Conservation (phyloP, 30 jellyfish, hydroid and myxozoan species). For the Turritopsis rubra region DNA sequence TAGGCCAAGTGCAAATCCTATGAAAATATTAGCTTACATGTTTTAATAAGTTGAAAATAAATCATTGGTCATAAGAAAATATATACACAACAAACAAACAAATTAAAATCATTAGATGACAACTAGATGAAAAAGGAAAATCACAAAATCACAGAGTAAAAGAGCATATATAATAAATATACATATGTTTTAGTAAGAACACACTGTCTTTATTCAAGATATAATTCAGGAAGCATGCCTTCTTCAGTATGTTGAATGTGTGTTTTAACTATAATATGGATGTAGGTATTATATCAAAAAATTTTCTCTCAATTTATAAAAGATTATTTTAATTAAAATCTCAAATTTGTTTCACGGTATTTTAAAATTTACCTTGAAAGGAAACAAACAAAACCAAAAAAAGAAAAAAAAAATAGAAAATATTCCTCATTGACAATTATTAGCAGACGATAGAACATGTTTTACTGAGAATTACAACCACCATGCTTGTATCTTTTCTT, state of each 20-base stretch:
- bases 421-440: too few species aligned
- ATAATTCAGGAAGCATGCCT: background rate
- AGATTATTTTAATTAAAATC: background rate
- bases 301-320: background rate
- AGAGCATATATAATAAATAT: too few species aligned
- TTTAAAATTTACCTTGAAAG: background rate
- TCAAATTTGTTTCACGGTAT: background rate
- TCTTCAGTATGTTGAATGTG: background rate
- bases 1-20: background rate
- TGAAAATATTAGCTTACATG: too few species aligned
- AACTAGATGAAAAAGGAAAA: background rate
- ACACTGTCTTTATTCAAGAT: background rate
- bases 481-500: too few species aligned
- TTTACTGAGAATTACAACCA: too few species aligned
- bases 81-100: background rate
- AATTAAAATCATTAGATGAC: background rate
- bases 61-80: too few species aligned
- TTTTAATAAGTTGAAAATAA: too few species aligned
- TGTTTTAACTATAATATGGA: background rate
- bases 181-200: background rate
- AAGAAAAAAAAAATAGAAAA: background rate
- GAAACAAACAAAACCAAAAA: background rate
- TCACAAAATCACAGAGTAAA: background rate
- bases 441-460: too few species aligned
- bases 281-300: background rate